These are phyloP conservation scores for Ophion ventricosus DNA, from an alignment of 2,888 invertebrate species.

Conservation along the genomic window DNA sequence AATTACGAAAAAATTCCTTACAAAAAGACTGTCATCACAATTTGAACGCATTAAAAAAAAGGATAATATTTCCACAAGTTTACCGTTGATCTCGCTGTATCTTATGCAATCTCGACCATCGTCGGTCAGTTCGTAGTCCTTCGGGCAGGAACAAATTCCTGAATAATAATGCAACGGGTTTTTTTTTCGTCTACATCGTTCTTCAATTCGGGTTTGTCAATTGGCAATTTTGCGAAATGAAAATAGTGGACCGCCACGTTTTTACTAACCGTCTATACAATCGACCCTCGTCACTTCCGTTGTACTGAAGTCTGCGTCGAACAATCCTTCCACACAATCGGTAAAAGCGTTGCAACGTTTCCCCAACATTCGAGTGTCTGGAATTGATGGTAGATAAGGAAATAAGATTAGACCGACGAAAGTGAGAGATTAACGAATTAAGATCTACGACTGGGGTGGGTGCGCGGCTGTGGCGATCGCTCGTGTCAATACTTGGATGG, in stretches of 20 bases:
- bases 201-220: too few relatives aligned
- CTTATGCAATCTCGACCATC: slow-evolving; percentile 74
- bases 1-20: neutral
- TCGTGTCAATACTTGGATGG: too few relatives aligned
- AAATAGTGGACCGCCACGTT: neutral
- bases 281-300: slow-evolving; percentile 76
- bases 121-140: slow-evolving; percentile 74
- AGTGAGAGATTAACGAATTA: neutral
- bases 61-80: neutral
- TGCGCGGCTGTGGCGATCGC: too few relatives aligned
- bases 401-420: neutral
- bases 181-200: neutral
- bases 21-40: neutral
- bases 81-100: slow-evolving; percentile 74
- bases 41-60: neutral
- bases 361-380: slow-evolving; percentile 66
- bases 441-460: neutral
- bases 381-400: neutral
- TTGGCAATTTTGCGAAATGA: neutral
- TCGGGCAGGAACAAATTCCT: slow-evolving; percentile 77
- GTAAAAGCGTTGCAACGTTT: slow-evolving; percentile 70
- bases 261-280: slow-evolving; percentile 73
- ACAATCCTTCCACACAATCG: slow-evolving; percentile 75
- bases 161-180: slow-evolving; percentile 41
- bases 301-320: slow-evolving; percentile 72